Evolutionary conservation across 92 coral and sea anemone species (phyloP), one percentile per base, ranked within the genome.

Genomic region (Bergia puertoricense): DNA sequence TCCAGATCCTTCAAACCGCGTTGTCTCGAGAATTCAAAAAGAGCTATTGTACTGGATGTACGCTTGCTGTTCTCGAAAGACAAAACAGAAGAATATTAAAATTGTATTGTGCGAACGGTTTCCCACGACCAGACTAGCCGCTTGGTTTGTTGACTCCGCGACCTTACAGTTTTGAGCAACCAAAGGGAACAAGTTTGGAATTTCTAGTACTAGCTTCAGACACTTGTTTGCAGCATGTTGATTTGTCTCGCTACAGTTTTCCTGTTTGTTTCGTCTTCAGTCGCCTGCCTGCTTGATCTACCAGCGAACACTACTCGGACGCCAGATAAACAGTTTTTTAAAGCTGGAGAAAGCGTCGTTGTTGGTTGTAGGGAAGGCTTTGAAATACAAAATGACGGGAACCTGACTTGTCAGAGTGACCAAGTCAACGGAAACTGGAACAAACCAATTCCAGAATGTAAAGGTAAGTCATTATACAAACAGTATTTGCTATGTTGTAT

Each of bases 241-340:
- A 36, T 54, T 72, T 71, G 30, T 39, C 42, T 69, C 66, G 39
- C 68, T 71, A 76, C 87, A 84, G 68, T 84, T 41, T 85, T 87
- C 39, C 46, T 87, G 57, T 79, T 80, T 82, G 54, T 69, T 68
- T 45, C 57, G 79, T 85, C 89, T 83, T 23, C 91, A 95, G 98
- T 75, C 77, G 93, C 98, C 69, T 95, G 98, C 84, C 88, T 92
- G 81, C 79, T 95, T 13, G 94, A 95, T 72, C 81, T 92, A 77
- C 93, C 89, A 57, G 92, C 91, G 41, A 80, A 81, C 75, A 91
- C 92, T 56, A 80, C 77, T 20, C 75, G 15, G 44, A 73, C 37
- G 23, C 94, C 96, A 20, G 81, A 90, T 59, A 88, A 74, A 43
- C 66, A 77, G 77, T 95, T 91, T 86, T 95, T 90, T 65, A 92